Evolutionary conservation across 2,113 vertebrate species (phyloP).

Genomic region (Sphyrna mokarran): DNA sequence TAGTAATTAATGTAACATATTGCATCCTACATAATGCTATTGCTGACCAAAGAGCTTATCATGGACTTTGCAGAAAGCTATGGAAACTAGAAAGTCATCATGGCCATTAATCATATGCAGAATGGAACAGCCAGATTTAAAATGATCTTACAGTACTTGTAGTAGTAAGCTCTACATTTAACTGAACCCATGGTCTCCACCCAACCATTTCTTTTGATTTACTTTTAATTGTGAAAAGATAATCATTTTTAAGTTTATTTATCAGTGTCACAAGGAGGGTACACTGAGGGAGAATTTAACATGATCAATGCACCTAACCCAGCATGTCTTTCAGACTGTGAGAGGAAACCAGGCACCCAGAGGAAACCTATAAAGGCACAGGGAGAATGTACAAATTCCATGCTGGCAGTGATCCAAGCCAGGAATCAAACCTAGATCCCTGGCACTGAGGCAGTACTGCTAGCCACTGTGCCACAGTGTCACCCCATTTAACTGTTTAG

Average conservation of each 20-base stretch:
- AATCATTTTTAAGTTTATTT: neutral
- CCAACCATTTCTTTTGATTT: neutral
- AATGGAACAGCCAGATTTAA: neutral
- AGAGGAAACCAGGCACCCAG: too few relatives aligned
- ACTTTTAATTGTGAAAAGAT: neutral
- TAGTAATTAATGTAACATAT: neutral
- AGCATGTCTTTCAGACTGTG: too few relatives aligned
- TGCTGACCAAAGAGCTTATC: neutral
- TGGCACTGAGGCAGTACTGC: too few relatives aligned
- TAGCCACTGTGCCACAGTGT: too few relatives aligned
- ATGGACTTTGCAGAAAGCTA: neutral
- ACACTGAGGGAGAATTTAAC: too few relatives aligned
- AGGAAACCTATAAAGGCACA: too few relatives aligned
- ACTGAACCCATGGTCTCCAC: neutral
- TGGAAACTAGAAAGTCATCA: neutral
- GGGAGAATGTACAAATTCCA: too few relatives aligned
- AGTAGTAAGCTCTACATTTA: neutral
- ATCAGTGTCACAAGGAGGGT: too few relatives aligned
- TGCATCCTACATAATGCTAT: neutral
- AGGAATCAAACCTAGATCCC: too few relatives aligned
- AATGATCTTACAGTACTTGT: neutral
- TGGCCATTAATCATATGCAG: neutral
- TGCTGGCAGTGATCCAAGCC: too few relatives aligned
- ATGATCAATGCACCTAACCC: too few relatives aligned
- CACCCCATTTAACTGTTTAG: neutral